These are phyloP conservation scores for Drosophila pegasa DNA, from an alignment of 2,888 invertebrate genomes.

Conservation along the genomic window DNA sequence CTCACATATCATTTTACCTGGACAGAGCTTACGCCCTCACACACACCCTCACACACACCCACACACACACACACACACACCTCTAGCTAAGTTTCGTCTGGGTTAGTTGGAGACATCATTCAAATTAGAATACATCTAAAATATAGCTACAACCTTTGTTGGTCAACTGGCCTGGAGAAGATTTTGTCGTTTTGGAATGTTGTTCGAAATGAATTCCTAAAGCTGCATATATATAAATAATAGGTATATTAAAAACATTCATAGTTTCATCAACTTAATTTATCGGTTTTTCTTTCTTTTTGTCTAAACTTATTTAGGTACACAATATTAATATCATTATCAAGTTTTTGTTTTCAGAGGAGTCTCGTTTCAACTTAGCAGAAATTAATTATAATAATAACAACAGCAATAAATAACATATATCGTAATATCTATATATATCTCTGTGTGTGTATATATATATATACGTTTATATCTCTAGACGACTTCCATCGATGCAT, in stretches of 20 bases:
- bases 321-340: slow-evolving; percentile 59
- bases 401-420: slow-evolving; percentile 62
- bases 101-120: slow-evolving; percentile 1
- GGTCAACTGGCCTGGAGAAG: slow-evolving; percentile 24
- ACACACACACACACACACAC: slow-evolving; percentile 9
- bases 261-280: slow-evolving; percentile 47
- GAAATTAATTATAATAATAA: slow-evolving; percentile 44
- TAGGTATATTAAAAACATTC: slow-evolving; percentile 35
- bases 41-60: slow-evolving; percentile 15
- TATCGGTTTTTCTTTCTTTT: slow-evolving; percentile 48
- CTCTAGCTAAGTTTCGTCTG: slow-evolving; percentile 32
- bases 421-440: slow-evolving; percentile 22
- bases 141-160: slow-evolving; percentile 46
- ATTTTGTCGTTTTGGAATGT: slow-evolving; percentile 38
- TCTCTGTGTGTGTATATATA: slow-evolving; percentile 24
- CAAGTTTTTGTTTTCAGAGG: slow-evolving; percentile 38
- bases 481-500: slow-evolving; percentile 41
- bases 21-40: slow-evolving; percentile 11
- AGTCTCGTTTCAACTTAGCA: slow-evolving; percentile 51
- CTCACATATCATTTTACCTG: slow-evolving; percentile 14
- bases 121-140: slow-evolving; percentile 18
- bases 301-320: slow-evolving; percentile 50
- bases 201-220: slow-evolving; percentile 2
- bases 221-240: slow-evolving; percentile 23
- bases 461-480: slow-evolving; percentile 16